These are phyloP conservation scores for Diadumene lineata DNA, from an alignment of 92 coral and sea anemone genomes.

Conservation along the genomic window DNA sequence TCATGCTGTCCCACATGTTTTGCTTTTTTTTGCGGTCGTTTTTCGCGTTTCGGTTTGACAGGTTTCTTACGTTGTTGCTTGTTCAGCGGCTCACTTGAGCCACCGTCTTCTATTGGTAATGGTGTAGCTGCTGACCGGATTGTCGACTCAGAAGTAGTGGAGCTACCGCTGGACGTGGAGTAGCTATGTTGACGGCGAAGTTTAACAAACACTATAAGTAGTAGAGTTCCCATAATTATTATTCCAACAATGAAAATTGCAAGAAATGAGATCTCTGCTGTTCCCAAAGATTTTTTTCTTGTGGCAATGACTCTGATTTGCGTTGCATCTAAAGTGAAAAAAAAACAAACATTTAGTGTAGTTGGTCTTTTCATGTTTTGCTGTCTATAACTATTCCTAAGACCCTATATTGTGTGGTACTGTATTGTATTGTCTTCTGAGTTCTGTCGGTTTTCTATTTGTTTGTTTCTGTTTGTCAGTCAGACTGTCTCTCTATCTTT, in stretches of 20 bases:
- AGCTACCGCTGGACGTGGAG: slow-evolving; percentile 80
- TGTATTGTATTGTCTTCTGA: no score
- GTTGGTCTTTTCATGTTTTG: no score
- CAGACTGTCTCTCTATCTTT: no score
- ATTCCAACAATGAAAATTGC: slow-evolving; percentile 78
- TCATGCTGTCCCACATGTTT: slow-evolving; percentile 31
- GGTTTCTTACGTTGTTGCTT: slow-evolving; percentile 52
- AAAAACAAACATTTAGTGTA: neutral
- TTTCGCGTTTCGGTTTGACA: slow-evolving; percentile 9
- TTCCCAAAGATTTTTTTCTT: slow-evolving; percentile 46
- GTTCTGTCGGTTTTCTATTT: no score
- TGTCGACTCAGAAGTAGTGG: slow-evolving; percentile 93
- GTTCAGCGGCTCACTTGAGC: slow-evolving; percentile 60
- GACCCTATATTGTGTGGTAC: no score
- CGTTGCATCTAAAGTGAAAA: slow-evolving; percentile 22
- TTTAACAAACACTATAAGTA: slow-evolving; percentile 73
- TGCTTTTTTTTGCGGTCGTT: slow-evolving; percentile 43
- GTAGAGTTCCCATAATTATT: slow-evolving; percentile 66
- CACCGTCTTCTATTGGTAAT: slow-evolving; percentile 76
- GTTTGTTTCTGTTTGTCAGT: no score
- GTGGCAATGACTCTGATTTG: slow-evolving; percentile 13
- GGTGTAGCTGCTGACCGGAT: slow-evolving; percentile 75
- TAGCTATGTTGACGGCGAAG: slow-evolving; percentile 74
- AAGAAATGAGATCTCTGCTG: slow-evolving; percentile 78
- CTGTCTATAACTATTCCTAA: no score